These are phyloP conservation scores for Anarsia innoxiella DNA, from an alignment of 2,888 invertebrate species.

Conservation along the genomic window DNA sequence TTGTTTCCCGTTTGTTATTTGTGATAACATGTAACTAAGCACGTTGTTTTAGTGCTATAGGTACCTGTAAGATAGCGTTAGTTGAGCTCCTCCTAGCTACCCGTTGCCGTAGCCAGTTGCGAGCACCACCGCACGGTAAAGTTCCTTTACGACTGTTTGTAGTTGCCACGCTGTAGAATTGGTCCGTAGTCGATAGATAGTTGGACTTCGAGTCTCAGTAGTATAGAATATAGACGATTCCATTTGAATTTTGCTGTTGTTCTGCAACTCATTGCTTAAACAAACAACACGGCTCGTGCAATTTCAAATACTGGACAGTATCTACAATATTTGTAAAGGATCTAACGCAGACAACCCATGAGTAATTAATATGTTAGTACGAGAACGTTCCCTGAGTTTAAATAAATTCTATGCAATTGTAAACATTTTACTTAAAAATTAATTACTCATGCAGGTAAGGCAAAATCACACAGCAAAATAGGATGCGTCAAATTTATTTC, in stretches of 20 bases:
- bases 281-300: conserved; percentile 3
- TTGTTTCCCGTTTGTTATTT: conserved; percentile 30
- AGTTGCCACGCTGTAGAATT: conserved; percentile 31
- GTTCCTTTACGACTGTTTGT: conserved; percentile 45
- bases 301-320: conserved; percentile 2
- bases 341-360: conserved; percentile 5
- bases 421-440: no score
- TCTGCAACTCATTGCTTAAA: conserved; percentile 5
- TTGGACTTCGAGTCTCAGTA: conserved; percentile 35
- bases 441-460: no score
- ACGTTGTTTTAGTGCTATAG: conserved; percentile 60
- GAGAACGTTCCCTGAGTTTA: not conserved
- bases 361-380: conserved; percentile 4
- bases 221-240: conserved; percentile 26
- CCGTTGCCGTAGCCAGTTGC: conserved; percentile 54
- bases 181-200: conserved; percentile 39
- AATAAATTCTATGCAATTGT: no score
- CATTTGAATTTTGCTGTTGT: conserved; percentile 22
- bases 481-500: no score
- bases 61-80: conserved; percentile 48
- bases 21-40: conserved; percentile 49
- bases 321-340: conserved; percentile 7
- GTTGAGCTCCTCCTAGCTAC: conserved; percentile 60
- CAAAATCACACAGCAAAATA: no score
- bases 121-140: conserved; percentile 69